Base-by-base conservation (phyloP, 2,113 vertebrate species). In the Tragelaphus strepsiceros region DNA sequence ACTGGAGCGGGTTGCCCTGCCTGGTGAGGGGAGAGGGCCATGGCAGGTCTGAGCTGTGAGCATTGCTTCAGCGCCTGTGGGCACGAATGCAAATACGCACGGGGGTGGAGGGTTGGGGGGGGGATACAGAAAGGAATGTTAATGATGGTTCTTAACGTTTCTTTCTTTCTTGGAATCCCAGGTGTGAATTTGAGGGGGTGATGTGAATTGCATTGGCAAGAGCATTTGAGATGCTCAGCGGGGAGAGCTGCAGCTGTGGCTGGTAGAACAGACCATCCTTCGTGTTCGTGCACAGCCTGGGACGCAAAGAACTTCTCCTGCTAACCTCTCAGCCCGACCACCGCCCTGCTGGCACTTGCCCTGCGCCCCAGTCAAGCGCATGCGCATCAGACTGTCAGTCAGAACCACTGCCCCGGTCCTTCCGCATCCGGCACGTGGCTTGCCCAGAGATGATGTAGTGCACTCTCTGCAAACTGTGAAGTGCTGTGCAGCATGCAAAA, bases 51-150 rank as follows among this genome's bases (percentile, higher is more conserved):
- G 35, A 88, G 87, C 17, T 5, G 4, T 0, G 85, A 54, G 49
- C 12, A 0, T 10, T 26, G 54, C n/a, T 35, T n/a, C 35, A 0
- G 35, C n/a, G 10, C 4, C 64, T 9, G 9, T 2, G 0, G 0
- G 85, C 2, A 17, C 0, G 6, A 15, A 8, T 9, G 77, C 26
- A 67, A 61, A 56, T 9, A 3, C 0, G 0, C 14, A 39, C 5
- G 5, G 26, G 26, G 82, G 82, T 28, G 28, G 28, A 26, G 6
- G 24, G 24, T 53, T 77, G 49, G 21, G 26, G 22, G 67, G 67
- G 43, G 32, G 10, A 15, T 12, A 17, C 1, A 3, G 58, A 32
- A 32, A 58, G 81, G 59, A 32, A 16, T 2, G 4, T 8, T 26
- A 16, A 13, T 19, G 15, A 39, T 17, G 6, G 16, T 16, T 94